Evolutionary conservation across 2,113 vertebrate genomes (phyloP).

Genomic region (Otis tarda): DNA sequence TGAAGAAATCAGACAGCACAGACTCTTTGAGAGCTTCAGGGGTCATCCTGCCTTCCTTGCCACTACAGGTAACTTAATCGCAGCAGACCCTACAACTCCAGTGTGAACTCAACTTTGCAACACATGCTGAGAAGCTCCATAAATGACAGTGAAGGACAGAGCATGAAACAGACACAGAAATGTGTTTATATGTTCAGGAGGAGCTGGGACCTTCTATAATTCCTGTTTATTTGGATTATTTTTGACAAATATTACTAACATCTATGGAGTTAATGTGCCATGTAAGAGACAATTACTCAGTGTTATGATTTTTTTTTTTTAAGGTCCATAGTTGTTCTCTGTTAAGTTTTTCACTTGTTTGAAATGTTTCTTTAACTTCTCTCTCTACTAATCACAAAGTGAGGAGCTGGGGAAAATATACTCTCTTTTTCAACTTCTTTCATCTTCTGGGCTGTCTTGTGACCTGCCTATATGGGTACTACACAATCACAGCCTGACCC

Average conservation of each 20-base stretch:
- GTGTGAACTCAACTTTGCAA: not conserved
- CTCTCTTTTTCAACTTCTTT: not conserved
- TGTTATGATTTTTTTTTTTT: not conserved
- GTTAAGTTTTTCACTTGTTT: not conserved
- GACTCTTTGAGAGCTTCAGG: not conserved
- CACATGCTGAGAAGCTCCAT: constrained; percentile 24
- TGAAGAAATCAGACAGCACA: not conserved
- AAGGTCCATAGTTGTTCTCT: not conserved
- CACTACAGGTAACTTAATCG: not conserved
- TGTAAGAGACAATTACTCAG: not conserved
- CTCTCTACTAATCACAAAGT: not conserved
- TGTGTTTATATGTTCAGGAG: not conserved
- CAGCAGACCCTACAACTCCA: not conserved
- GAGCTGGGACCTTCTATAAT: not conserved
- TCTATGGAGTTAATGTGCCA: not conserved
- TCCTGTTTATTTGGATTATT: not conserved
- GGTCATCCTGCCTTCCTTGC: not conserved
- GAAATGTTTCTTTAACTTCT: not conserved
- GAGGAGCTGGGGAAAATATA: not conserved
- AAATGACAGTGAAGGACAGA: constrained; percentile 51
- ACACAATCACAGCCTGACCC: not conserved
- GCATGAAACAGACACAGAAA: constrained; percentile 56
- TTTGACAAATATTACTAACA: not conserved
- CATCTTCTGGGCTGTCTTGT: not conserved
- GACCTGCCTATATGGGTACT: not conserved